Base-by-base conservation (phyloP, 2,888 invertebrate species). In the Himalopsyche tibetana region DNA sequence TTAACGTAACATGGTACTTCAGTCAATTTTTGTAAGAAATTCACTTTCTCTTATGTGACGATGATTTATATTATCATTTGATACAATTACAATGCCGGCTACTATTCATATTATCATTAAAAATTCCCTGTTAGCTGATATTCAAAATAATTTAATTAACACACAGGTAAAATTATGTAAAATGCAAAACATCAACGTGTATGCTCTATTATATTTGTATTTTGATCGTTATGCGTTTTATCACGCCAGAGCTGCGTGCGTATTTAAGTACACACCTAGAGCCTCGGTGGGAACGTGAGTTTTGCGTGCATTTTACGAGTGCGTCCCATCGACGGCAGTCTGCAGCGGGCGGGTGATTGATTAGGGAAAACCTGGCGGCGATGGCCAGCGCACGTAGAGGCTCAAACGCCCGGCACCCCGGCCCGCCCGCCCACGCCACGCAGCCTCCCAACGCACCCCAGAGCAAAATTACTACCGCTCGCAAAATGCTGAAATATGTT, bases 401-500 rank as follows among this genome's bases (percentile, higher is more conserved):
- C 83, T 51, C 51, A 51, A 15, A 51, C 86, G 19, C 56, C 80
- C 63, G 45, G 56, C 69, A n/a, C 80, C 87, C 45, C 80, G 42
- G 45, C 84, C 84, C 28, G n/a, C 80, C 82, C 28, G 80, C 80
- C 55, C 82, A 19, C 45, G 15, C 42, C 84, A 45, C 17, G 5
- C 79, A 12, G 42, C 19, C 36, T 36, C 80, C 15, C 40, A 69
- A 36, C 56, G 28, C 80, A 55, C 55, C 55, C 69, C 84, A 82
- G 51, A 74, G 40, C 83, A 84, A 86, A 85, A 86, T 88, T 84
- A 87, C 86, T 74, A 55, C 82, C 36, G 83, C 51, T 84, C 87
- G 85, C 85, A 88, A 88, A 88, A 88, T 88, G 88, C 87, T 88
- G 88, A 88, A 88, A 88, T 88, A 88, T 86, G 88, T 87, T 86